Percentiles rank a stretch among this genome's conserved stretches.
Evolutionary conservation across 2,888 invertebrate species (phyloP).

Genomic region (Trypoxylon attenuatum): DNA sequence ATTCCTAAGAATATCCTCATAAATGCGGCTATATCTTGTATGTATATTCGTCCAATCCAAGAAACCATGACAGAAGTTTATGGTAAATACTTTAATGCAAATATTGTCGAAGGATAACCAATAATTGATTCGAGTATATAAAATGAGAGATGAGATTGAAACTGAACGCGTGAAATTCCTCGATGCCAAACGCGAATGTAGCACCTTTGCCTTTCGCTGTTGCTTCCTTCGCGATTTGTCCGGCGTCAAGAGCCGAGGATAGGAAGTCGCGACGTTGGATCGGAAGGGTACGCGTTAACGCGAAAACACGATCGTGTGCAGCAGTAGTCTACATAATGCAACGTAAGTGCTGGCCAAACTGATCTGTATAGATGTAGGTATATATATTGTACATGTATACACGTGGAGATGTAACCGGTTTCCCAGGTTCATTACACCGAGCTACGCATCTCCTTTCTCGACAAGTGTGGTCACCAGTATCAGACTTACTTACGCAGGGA

Average conservation of each 20-base stretch:
- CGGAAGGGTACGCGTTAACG: conserved; percentile 17
- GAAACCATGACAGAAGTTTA: too few relatives aligned
- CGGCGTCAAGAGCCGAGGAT: conserved; percentile 6
- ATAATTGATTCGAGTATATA: too few relatives aligned
- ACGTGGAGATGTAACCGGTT: conserved; percentile 71
- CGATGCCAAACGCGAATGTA: too few relatives aligned
- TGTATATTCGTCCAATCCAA: too few relatives aligned
- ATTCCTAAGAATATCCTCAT: too few relatives aligned
- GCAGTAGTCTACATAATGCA: conserved; percentile 49
- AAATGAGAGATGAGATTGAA: too few relatives aligned
- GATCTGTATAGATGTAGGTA: conserved; percentile 64
- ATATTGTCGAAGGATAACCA: neutral
- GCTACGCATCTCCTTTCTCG: conserved; percentile 71
- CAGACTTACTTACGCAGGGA: conserved; percentile 53
- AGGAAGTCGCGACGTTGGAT: neutral
- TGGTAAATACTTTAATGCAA: too few relatives aligned
- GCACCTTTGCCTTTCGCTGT: too few relatives aligned
- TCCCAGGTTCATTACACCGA: conserved; percentile 73
- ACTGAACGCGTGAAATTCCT: too few relatives aligned
- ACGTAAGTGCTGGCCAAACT: conserved; percentile 60
- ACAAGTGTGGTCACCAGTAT: conserved; percentile 63
- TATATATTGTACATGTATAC: too few relatives aligned
- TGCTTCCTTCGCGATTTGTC: conserved; percentile 26
- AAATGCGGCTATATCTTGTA: too few relatives aligned
- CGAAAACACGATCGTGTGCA: conserved; percentile 48